phyloP scores from a whole-genome alignment of 2,888 invertebrate species.

The Agrochola macilenta region DNA sequence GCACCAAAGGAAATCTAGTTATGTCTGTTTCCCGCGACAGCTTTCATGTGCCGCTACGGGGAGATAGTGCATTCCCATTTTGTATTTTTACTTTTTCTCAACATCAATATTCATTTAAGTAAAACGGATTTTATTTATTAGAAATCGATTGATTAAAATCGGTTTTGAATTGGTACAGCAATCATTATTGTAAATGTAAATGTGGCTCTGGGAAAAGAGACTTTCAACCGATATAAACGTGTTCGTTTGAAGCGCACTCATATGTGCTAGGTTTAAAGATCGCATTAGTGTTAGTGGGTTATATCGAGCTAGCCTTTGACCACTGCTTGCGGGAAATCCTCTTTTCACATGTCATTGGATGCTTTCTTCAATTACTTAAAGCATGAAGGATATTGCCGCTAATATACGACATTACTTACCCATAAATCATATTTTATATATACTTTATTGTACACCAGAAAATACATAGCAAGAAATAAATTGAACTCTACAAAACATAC shows the following conservation, averaged over 20 bases:
- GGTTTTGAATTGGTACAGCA: constrained; percentile 14
- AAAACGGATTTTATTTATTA: constrained; percentile 25
- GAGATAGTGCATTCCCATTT: constrained; percentile 59
- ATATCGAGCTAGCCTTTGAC: constrained; percentile 36
- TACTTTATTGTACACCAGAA: too few species aligned
- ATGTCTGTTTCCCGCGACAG: constrained; percentile 50
- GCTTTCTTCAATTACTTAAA: neutral
- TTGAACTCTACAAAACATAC: too few species aligned
- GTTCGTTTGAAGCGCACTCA: constrained; percentile 8
- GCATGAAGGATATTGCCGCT: neutral
- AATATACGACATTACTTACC: neutral
- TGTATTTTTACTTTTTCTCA: constrained; percentile 22
- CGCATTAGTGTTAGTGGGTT: constrained; percentile 57
- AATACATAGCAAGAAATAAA: too few species aligned
- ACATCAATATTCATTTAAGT: constrained; percentile 34
- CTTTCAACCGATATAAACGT: constrained; percentile 1
- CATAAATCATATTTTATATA: neutral
- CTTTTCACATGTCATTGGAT: constrained; percentile 7
- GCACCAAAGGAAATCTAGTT: constrained; percentile 55
- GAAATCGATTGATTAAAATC: constrained; percentile 11
- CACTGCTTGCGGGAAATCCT: constrained; percentile 21
- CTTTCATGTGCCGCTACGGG: constrained; percentile 61
- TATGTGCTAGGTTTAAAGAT: constrained; percentile 26
- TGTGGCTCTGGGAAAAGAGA: constrained; percentile 20
- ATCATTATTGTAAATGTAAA: constrained; percentile 8